phyloP scores from a whole-genome alignment of 2,113 vertebrate species.

The Oncorhynchus tshawytscha region DNA sequence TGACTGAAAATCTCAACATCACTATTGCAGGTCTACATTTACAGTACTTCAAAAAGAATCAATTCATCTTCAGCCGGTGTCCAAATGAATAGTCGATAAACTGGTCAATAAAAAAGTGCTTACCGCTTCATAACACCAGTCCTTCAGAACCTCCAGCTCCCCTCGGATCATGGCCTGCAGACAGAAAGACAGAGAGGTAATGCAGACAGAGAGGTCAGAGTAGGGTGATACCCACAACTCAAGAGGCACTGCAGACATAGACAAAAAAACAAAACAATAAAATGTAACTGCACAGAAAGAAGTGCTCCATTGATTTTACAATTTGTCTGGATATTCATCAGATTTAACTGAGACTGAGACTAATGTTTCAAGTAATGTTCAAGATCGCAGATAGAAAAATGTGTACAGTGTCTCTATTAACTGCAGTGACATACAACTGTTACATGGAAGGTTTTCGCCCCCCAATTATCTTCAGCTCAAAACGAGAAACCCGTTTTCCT shows the following conservation, averaged over 20 bases:
- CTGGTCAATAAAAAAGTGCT: constrained; percentile 39
- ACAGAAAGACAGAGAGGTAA: constrained; percentile 7
- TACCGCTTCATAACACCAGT: constrained; percentile 98
- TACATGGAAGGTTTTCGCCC: no score
- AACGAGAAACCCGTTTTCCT: no score
- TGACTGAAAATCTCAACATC: neutral
- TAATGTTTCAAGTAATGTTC: no score
- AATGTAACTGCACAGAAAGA: neutral
- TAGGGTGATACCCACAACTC: neutral
- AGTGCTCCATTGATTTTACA: neutral
- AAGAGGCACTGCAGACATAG: neutral
- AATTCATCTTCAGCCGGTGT: neutral
- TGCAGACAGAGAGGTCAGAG: neutral
- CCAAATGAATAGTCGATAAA: neutral
- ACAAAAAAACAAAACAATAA: neutral
- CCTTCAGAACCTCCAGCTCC: constrained; percentile 94
- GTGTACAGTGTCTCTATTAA: no score
- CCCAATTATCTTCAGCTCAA: no score
- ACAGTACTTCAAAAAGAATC: neutral
- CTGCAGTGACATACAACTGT: no score
- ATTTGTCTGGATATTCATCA: neutral
- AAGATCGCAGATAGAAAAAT: no score
- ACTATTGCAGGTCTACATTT: neutral
- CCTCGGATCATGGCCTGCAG: constrained; percentile 89
- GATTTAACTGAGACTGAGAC: no score